Base-by-base conservation (phyloP, 35 echinoderm and acorn worm genomes). In the Ophiothrix spiculata region DNA sequence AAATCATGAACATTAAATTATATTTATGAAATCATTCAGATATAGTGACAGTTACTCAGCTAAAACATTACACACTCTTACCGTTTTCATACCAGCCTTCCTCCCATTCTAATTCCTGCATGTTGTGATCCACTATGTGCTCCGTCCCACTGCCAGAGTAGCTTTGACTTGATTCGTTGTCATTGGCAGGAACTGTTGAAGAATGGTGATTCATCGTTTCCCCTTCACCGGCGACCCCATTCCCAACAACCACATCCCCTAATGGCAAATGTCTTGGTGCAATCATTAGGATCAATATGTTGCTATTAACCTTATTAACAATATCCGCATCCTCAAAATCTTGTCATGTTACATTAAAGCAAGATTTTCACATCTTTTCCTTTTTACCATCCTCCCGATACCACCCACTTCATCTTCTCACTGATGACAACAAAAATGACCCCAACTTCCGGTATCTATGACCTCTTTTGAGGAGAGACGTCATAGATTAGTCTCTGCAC, bases 401-500 rank as follows among this genome's bases (percentile, higher is more conserved):
- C 29, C 42, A 19, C 42, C 29, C 60, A 69, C 25, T 2, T 69
- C 60, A 25, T 69, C 25, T 2, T n/a, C 8, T 4, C 4, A 69
- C 45, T 54, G 60, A 69, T 69, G 60, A 69, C 8, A 69, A 69
- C 60, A 69, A 69, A 69, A 69, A 2, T 69, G 60, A 69, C 60
- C 60, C 29, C 16, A 10, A 15, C 25, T 15, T 69, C 60, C 60
- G 60, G 60, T 69, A 10, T 10, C 60, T n/a, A 28, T 69, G 60
- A 69, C 60, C 25, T 69, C 29, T 10, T 49, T 19, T 19, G n/a
- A n/a, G n/a, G n/a, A 49, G 6, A 6, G 42, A 10, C 19, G 42
- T 49, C 42, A 19, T 10, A 49, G 19, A 19, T 10, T 49, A 49
- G 42, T 49, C 42, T 49, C 42, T 49, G 6, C 42, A 6, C 42